These are phyloP conservation scores for Trichechus manatus DNA, from an alignment of 2,113 vertebrate genomes.

Conservation along the genomic window DNA sequence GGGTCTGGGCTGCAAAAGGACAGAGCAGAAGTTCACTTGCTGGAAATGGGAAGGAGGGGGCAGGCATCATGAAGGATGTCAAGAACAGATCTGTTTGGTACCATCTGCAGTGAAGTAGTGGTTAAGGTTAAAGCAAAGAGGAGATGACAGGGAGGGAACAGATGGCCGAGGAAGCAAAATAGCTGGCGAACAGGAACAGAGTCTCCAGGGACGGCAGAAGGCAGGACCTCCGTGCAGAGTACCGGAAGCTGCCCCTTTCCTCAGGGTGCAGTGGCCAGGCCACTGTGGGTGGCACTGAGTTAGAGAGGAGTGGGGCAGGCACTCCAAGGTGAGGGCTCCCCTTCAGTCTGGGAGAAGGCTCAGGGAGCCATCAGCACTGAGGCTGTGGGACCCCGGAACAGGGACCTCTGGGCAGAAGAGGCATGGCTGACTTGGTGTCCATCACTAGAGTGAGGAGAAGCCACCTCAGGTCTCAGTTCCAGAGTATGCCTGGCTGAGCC, in stretches of 20 bases:
- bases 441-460: background rate
- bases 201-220: slow-evolving; percentile 80
- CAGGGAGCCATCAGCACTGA: background rate
- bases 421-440: background rate
- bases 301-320: background rate
- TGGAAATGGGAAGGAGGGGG: slow-evolving; percentile 64
- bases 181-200: slow-evolving; percentile 79
- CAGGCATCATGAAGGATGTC: slow-evolving; percentile 76
- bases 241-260: slow-evolving; percentile 66
- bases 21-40: slow-evolving; percentile 63
- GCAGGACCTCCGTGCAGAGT: slow-evolving; percentile 70
- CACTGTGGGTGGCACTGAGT: slow-evolving; percentile 18
- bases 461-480: background rate
- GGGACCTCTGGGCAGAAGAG: background rate
- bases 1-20: slow-evolving; percentile 55
- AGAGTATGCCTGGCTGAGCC: background rate
- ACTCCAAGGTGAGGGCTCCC: background rate
- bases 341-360: background rate
- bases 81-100: slow-evolving; percentile 72
- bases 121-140: slow-evolving; percentile 84
- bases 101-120: slow-evolving; percentile 81
- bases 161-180: slow-evolving; percentile 83
- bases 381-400: background rate
- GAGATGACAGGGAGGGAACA: slow-evolving; percentile 84
- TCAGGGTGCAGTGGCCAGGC: slow-evolving; percentile 18